Base-by-base conservation (phyloP, 2,888 invertebrate species). In the Saturnia pavonia region DNA sequence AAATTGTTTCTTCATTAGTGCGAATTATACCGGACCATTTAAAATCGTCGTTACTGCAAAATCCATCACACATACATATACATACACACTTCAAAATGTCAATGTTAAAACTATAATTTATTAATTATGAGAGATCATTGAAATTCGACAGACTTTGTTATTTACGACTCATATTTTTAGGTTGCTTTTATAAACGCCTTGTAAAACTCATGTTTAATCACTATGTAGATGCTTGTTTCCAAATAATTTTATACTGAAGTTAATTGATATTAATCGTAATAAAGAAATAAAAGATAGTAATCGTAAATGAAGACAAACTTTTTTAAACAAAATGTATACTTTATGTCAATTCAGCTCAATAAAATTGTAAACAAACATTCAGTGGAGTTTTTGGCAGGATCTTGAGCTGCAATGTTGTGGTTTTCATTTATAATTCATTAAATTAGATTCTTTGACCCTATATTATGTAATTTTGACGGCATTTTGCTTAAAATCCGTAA, bases 11-110 rank as follows among this genome's bases (percentile, higher is more conserved):
- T 60, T 60, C 22, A 22, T 54, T 22, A 54, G 25, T 25, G 6
- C 14, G 27, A 14, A 51, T 19, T 19, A 14, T 63, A 80, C 77
- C 79, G 78, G 80, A 83, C 82, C 80, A 79, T 79, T 77, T 74
- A 77, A 81, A 82, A 85, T 83, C 84, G 78, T 74, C 71, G 74
- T 77, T 79, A 80, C 80, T 82, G 77, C 80, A n/a, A n/a, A n/a
- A n/a, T n/a, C n/a, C n/a, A n/a, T n/a, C n/a, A n/a, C n/a, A n/a
- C n/a, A n/a, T n/a, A n/a, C n/a, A n/a, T n/a, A n/a, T n/a, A 85
- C 86, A 87, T 87, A 80, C 89, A 89, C 86, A 87, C 86, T 75
- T 80, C 81, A 80, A 82, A 85, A 86, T 86, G 88, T 82, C 84
- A 83, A 86, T 81, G 78, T 83, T 79, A 84, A 86, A 73, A 76